Base-by-base conservation (phyloP, 2,888 invertebrate species). In the Apodemia hepburni region DNA sequence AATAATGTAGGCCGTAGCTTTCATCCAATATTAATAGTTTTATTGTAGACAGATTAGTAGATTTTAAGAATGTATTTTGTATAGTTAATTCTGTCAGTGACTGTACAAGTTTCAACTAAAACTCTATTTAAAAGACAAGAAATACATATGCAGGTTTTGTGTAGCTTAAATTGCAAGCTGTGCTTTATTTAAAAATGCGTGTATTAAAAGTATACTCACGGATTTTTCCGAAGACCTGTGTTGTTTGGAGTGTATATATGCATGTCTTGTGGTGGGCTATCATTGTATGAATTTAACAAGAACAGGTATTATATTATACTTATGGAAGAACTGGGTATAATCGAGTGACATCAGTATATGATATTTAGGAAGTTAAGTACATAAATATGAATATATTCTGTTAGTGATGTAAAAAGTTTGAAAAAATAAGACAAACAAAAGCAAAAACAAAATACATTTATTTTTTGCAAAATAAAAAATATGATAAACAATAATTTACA, bases 261-360 rank as follows among this genome's bases (percentile, higher is more conserved):
- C 80, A 71, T 80, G 86, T 84, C 87, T 87, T 87, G 87, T 87
- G 86, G 85, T 72, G 69, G 61, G 51, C 51, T 22, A 47, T 17
- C 47, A 47, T 47, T 47, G 51, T 22, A 22, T 51, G 51, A 22
- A 51, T 51, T 22, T 51, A 12, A 51, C 9, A 51, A 5, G 51
- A 7, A 12, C 38, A 42, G 15, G 15, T 42, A 15, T 42, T n/a
- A 17, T 17, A n/a, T 17, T 17, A 47, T 17, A 47, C 15, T 15
- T 38, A 38, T 38, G 8, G 17, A 51, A 60, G 17, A 61, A 60
- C 29, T 61, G 66, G 62, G 67, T 58, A 66, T 62, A 64, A 63
- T 69, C 75, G 73, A 78, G 80, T 81, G 78, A 81, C 80, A 82
- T 60, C 51, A 61, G 62, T 42, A 64, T 63, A 57, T 62, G 49